These are phyloP conservation scores for Actias luna DNA, from an alignment of 2,888 invertebrate genomes.

Conservation along the genomic window DNA sequence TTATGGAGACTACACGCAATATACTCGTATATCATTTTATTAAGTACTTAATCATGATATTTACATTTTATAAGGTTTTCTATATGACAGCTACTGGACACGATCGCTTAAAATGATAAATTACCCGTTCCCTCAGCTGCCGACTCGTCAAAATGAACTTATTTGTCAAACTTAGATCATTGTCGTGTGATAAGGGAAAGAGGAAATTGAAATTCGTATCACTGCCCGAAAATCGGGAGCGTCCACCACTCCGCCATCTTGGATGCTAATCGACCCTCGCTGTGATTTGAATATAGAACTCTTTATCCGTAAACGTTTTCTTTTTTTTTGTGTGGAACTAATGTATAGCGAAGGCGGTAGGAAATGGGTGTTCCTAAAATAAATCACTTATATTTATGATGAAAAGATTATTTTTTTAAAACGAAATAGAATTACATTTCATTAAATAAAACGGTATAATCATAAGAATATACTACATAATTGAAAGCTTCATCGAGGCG, in stretches of 20 bases:
- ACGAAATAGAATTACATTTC: no score
- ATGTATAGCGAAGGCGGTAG: constrained; percentile 53
- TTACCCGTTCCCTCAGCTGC: constrained; percentile 58
- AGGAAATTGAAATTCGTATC: constrained; percentile 81
- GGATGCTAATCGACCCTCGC: constrained; percentile 70
- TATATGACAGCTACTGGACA: constrained; percentile 55
- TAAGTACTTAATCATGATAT: neutral
- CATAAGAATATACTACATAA: no score
- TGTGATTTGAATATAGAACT: constrained; percentile 75
- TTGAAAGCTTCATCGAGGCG: no score
- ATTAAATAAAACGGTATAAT: no score
- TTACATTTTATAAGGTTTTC: constrained; percentile 43
- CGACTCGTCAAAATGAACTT: constrained; percentile 78
- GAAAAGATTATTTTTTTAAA: neutral
- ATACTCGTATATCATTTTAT: neutral
- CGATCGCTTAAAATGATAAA: constrained; percentile 64
- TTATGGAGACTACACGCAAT: neutral
- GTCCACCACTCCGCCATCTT: constrained; percentile 66
- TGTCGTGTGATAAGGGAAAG: constrained; percentile 64
- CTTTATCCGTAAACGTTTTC: constrained; percentile 60
- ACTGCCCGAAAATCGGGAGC: constrained; percentile 70
- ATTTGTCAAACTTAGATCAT: constrained; percentile 79
- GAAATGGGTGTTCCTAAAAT: constrained; percentile 43
- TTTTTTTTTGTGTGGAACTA: constrained; percentile 45
- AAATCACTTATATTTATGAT: constrained; percentile 1